Percentiles rank a stretch among this genome's conserved stretches.
phyloP scores from a whole-genome alignment of 1,140 invertebrate genomes.

The Nephila pilipes region DNA sequence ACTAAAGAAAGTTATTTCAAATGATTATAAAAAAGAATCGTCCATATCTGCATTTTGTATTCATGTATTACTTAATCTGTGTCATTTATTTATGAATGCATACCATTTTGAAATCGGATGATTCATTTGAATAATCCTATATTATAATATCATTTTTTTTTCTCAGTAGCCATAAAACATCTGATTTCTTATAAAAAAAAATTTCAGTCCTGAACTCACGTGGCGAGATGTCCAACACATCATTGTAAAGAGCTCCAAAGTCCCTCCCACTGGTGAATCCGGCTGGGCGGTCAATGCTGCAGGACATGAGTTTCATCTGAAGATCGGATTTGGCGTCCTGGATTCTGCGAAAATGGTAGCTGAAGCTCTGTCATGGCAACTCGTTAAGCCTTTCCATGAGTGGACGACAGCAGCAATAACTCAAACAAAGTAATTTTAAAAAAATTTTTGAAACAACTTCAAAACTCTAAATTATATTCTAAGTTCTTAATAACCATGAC shows the following conservation, averaged over 20 bases:
- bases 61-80: no score
- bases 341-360: conserved; percentile 94
- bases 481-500: no score
- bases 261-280: conserved; percentile 83
- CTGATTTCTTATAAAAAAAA: no score
- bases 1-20: no score
- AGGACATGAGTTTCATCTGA: conserved; percentile 86
- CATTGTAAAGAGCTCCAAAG: conserved; percentile 81
- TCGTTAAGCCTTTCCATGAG: conserved; percentile 95
- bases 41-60: no score
- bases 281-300: conserved; percentile 89
- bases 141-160: no score
- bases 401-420: conserved; percentile 83
- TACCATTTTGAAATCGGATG: no score
- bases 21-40: no score
- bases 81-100: no score
- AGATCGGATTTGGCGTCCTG: conserved; percentile 99
- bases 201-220: conserved; percentile 80
- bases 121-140: no score
- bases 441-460: neutral
- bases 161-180: no score
- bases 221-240: conserved; percentile 84
- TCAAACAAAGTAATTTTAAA: neutral
- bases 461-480: no score
- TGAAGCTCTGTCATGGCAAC: conserved; percentile 94